These are phyloP conservation scores for Ctenoplectra terminalis DNA, from an alignment of 1,140 invertebrate genomes.

Conservation along the genomic window DNA sequence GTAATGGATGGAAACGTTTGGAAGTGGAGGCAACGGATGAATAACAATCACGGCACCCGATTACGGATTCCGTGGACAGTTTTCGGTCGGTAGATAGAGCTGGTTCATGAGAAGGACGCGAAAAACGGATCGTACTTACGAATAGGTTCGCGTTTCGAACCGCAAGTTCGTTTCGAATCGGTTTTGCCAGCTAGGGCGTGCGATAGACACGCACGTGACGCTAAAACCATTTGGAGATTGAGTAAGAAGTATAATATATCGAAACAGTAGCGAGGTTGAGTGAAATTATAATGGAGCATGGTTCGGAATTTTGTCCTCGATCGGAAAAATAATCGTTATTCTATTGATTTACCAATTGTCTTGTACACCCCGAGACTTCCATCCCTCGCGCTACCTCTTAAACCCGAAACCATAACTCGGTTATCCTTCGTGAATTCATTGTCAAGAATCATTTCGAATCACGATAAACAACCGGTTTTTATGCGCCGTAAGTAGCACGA, in stretches of 20 bases:
- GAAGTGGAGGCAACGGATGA: slow-evolving; percentile 45
- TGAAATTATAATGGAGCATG: slow-evolving; percentile 28
- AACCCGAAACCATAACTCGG: too few species aligned
- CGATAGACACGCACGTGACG: not conserved
- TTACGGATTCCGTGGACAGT: slow-evolving; percentile 64
- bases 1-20: slow-evolving; percentile 60
- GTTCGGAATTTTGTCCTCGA: not conserved
- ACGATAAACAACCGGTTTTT: not conserved
- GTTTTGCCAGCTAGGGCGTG: slow-evolving; percentile 24
- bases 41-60: slow-evolving; percentile 57
- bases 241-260: slow-evolving; percentile 23
- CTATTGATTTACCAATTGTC: too few species aligned
- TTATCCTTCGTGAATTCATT: not conserved
- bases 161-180: slow-evolving; percentile 19
- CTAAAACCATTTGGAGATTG: not conserved
- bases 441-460: not conserved
- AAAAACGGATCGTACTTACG: slow-evolving; percentile 31
- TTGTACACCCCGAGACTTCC: not conserved
- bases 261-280: not conserved
- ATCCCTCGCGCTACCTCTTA: not conserved
- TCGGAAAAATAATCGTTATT: too few species aligned
- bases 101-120: not conserved
- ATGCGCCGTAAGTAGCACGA: not conserved
- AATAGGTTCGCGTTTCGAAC: not conserved
- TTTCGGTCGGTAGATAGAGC: slow-evolving; percentile 53